Conservation (phyloP, 1,140 invertebrate genomes). For the Eubasilissa regina region DNA sequence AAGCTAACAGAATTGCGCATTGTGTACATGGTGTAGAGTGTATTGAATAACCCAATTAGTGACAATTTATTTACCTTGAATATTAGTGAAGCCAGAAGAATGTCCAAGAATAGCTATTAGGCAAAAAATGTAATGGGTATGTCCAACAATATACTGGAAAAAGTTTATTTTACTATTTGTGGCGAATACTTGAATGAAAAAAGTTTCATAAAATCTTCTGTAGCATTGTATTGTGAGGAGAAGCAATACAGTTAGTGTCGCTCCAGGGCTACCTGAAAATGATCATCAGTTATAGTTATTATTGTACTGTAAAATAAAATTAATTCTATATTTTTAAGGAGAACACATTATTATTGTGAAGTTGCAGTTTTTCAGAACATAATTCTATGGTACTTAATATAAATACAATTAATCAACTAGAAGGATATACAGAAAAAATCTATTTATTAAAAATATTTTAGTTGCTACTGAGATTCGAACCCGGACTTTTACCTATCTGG, state of each 20-base stretch:
- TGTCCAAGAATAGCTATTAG: conserved; percentile 79
- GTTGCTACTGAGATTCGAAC: too few relatives aligned
- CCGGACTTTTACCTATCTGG: too few relatives aligned
- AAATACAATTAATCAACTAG: too few relatives aligned
- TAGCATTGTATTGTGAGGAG: conserved; percentile 80
- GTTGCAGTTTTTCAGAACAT: too few relatives aligned
- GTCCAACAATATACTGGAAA: conserved; percentile 82
- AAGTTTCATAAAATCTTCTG: conserved; percentile 85
- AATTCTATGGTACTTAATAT: too few relatives aligned
- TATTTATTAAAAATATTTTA: too few relatives aligned
- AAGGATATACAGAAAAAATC: too few relatives aligned
- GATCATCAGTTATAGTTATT: too few relatives aligned
- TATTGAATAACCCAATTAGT: not conserved
- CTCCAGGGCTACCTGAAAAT: conserved; percentile 73
- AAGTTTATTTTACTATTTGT: conserved; percentile 84
- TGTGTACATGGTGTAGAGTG: not conserved
- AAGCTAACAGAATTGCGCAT: too few relatives aligned
- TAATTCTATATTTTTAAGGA: too few relatives aligned
- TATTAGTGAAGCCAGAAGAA: conserved; percentile 80
- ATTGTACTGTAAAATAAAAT: too few relatives aligned
- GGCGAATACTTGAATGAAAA: conserved; percentile 85
- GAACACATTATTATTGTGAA: too few relatives aligned
- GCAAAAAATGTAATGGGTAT: conserved; percentile 82
- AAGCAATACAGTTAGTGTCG: conserved; percentile 73
- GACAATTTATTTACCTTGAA: conserved; percentile 57